A percentile compares a stretch with the other conserved stretches of the same genome.
Evolutionary conservation across 2,888 invertebrate genomes (phyloP).

Genomic region (Tortricodes alternella): DNA sequence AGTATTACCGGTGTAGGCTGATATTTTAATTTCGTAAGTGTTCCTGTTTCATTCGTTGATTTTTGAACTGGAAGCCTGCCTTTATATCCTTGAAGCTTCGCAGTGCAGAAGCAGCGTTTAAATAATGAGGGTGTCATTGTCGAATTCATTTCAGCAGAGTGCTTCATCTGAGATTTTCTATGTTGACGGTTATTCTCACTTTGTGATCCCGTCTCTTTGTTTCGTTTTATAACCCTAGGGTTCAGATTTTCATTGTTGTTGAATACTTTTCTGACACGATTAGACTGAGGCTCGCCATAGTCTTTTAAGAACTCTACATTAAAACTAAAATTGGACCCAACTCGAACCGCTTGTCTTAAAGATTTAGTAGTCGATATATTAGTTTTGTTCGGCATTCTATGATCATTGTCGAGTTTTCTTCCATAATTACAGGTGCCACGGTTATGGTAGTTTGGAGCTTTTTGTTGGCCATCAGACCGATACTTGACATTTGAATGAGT

Average conservation of each 20-base stretch:
- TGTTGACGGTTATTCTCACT: background rate
- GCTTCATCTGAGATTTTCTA: background rate
- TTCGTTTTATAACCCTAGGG: background rate
- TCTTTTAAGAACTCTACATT: background rate
- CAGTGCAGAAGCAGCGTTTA: background rate
- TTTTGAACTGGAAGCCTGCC: too few relatives aligned
- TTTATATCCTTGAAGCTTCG: background rate
- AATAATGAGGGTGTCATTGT: background rate
- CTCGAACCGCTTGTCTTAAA: background rate
- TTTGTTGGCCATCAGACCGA: background rate
- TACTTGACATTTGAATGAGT: background rate
- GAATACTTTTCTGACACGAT: background rate
- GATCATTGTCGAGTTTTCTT: too few relatives aligned
- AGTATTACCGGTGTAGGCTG: background rate
- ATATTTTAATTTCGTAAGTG: background rate
- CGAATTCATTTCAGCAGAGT: background rate
- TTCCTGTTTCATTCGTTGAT: background rate
- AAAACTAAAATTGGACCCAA: background rate
- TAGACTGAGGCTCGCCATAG: background rate
- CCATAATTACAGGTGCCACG: too few relatives aligned
- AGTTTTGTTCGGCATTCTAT: background rate
- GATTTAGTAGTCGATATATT: background rate
- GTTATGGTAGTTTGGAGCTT: too few relatives aligned
- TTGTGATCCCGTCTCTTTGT: background rate
- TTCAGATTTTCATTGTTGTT: background rate